A percentile compares a stretch with the other conserved stretches of the same genome.
These are phyloP conservation scores for Heterodera schachtii DNA, from an alignment of 1,140 invertebrate species.

Conservation along the genomic window DNA sequence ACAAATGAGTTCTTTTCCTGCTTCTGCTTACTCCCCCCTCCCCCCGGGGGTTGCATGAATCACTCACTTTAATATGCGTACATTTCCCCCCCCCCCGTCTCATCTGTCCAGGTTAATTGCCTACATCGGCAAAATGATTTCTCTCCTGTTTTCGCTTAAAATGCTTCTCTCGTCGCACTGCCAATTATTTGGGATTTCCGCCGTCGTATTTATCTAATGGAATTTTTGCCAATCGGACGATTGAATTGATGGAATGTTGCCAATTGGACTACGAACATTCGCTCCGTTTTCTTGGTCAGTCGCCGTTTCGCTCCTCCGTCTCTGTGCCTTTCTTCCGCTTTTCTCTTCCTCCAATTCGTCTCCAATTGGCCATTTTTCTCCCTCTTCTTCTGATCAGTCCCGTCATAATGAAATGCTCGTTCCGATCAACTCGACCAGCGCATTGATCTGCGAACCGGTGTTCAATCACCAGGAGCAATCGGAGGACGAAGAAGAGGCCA, in stretches of 20 bases:
- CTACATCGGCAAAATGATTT: too few species aligned
- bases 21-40: background rate
- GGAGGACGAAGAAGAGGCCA: slow-evolving; percentile 8
- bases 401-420: slow-evolving; percentile 26
- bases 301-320: background rate
- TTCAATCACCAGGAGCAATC: background rate
- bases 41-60: background rate
- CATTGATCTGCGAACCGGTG: slow-evolving; percentile 25
- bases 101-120: background rate
- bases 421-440: slow-evolving; percentile 25
- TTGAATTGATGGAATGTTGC: too few species aligned
- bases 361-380: slow-evolving; percentile 3
- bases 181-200: too few species aligned
- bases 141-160: too few species aligned
- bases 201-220: too few species aligned
- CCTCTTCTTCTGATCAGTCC: slow-evolving; percentile 7
- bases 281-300: too few species aligned
- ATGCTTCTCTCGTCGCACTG: too few species aligned
- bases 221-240: too few species aligned
- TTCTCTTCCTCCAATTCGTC: background rate
- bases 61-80: background rate
- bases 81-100: too few species aligned
- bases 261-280: too few species aligned
- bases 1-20: too few species aligned
- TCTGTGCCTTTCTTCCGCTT: background rate